Percentiles rank a stretch among this genome's conserved stretches.
Conservation (phyloP, 2,113 vertebrate genomes). For the Hippocampus guttulatus region DNA sequence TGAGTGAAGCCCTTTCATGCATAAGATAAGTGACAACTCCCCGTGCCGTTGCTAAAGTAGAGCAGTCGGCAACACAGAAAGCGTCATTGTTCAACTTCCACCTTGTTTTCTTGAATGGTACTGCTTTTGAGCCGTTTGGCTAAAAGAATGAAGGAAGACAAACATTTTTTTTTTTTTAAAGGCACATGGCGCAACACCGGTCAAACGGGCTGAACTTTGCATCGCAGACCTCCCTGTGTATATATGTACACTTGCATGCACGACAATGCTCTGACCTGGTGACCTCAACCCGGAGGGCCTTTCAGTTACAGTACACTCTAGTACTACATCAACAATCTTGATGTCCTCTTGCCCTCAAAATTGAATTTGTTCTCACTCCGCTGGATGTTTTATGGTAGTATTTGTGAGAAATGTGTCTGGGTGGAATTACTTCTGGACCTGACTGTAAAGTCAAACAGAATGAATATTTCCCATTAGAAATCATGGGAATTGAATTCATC, state of each 20-base stretch:
- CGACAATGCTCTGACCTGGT: background rate
- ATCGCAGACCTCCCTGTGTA: background rate
- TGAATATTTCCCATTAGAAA: no score
- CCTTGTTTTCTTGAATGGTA: background rate
- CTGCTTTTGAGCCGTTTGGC: no score
- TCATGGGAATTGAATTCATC: no score
- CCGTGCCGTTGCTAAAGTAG: background rate
- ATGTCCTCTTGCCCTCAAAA: background rate
- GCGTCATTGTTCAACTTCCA: background rate
- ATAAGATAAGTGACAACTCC: background rate
- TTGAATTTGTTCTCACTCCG: no score
- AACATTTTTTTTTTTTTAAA: conserved; percentile 1
- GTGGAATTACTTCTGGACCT: no score
- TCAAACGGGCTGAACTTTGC: background rate
- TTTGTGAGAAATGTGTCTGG: no score
- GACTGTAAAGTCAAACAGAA: no score
- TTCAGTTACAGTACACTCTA: background rate
- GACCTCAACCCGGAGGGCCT: background rate
- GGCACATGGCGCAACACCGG: background rate
- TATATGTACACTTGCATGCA: background rate
- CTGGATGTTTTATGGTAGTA: no score
- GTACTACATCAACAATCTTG: background rate
- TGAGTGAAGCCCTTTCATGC: background rate
- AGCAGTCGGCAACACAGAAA: background rate
- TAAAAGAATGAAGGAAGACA: no score